Base-by-base conservation (phyloP, 2,797 vertebrate genomes). In the Hephaestus fuliginosus region DNA sequence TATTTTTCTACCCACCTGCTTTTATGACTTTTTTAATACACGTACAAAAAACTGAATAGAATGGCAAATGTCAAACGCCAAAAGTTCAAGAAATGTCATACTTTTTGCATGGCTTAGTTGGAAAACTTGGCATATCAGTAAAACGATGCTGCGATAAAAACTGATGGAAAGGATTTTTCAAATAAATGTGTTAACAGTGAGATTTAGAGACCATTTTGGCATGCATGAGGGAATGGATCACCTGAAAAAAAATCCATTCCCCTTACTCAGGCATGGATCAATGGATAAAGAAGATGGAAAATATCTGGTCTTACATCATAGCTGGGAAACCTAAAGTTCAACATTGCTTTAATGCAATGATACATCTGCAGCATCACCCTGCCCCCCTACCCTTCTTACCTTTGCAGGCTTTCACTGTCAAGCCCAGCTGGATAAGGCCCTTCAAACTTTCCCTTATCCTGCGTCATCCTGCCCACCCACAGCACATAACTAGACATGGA, bases 251-350 rank as follows among this genome's bases (percentile, higher is more conserved):
- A 43, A 78, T 69, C 56, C 36, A 60, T 66, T 65, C 69, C 51
- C 49, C 13, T 25, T 15, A 25, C 63, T 69, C 44, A 79, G 73
- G 18, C 36, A 63, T 5, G 83, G 89, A 88, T 93, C 86, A 81
- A 48, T 2, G 53, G 77, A 80, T 71, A 80, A 69, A 65, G 70
- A 74, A 65, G 72, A 86, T 78, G 69, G 51, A 76, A 75, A 70
- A 79, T 81, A 84, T 87, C 69, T 74, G 30, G 13, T 51, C 64
- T 81, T 55, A 76, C 65, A 72, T 88, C 78, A 77, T 20, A 69
- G 66, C 20, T 30, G 64, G 52, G 60, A 85, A 79, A 80, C 67
- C 56, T 67, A 69, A 76, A 85, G 72, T 86, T 86, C 70, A 88
- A 55, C 64, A 67, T 63, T 2, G 41, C 75, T 88, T 88, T 80